Conservation (phyloP, 2,113 vertebrate species). For the Salminus brasiliensis region DNA sequence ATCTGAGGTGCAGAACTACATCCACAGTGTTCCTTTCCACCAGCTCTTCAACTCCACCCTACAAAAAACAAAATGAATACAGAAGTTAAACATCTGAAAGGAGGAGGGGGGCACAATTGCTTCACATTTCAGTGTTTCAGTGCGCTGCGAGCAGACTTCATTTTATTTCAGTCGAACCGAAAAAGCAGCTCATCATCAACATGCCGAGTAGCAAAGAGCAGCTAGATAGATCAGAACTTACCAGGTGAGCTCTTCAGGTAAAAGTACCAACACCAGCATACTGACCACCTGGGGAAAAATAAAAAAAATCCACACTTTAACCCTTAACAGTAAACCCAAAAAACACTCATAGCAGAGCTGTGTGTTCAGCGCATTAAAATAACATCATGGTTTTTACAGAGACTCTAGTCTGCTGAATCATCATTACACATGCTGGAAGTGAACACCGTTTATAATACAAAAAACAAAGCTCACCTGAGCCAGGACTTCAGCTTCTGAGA, state of each 20-base stretch:
- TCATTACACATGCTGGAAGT: conserved; percentile 38
- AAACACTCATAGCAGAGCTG: neutral
- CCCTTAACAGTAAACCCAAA: neutral
- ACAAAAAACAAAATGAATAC: neutral
- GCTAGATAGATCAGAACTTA: neutral
- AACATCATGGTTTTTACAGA: conserved; percentile 58
- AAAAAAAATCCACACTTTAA: neutral
- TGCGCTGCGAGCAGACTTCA: conserved; percentile 62
- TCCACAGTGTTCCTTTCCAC: neutral
- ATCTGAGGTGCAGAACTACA: neutral
- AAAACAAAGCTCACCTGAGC: neutral
- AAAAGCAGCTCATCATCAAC: conserved; percentile 57
- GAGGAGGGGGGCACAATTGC: neutral
- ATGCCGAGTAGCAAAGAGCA: neutral
- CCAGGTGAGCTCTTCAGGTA: neutral
- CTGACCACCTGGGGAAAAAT: neutral
- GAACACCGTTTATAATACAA: neutral
- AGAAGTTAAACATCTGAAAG: neutral
- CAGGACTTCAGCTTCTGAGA: neutral
- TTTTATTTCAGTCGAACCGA: conserved; percentile 52
- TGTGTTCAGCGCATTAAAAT: conserved; percentile 53
- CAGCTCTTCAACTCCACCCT: neutral
- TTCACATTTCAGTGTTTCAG: conserved; percentile 48
- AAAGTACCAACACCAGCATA: neutral
- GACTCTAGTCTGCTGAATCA: conserved; percentile 59